phyloP scores from a whole-genome alignment of 2,113 vertebrate species.

The Orycteropus afer region DNA sequence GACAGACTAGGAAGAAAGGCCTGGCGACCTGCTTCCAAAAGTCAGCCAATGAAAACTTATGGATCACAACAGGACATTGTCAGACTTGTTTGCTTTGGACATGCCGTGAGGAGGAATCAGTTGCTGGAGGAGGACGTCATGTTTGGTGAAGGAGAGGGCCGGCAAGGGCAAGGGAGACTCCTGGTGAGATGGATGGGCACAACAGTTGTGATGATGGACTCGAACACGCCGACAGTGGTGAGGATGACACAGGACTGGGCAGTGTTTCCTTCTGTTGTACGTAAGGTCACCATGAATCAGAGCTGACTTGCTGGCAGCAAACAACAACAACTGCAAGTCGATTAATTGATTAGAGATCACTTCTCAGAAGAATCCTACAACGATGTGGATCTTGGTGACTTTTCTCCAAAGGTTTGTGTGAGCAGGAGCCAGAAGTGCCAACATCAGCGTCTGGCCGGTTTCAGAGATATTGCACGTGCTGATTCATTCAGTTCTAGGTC shows the following conservation, averaged over 20 bases:
- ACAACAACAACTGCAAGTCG: not conserved
- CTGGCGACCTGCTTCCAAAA: not conserved
- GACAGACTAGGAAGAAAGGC: too few relatives aligned
- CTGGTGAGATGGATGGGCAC: not conserved
- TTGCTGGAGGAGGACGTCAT: not conserved
- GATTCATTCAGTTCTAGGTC: not conserved
- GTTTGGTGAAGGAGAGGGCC: not conserved
- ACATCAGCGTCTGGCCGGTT: not conserved
- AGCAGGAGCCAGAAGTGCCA: not conserved
- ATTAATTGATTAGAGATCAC: not conserved
- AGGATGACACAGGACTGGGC: not conserved
- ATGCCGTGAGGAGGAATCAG: not conserved
- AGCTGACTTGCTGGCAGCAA: not conserved
- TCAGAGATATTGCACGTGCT: not conserved
- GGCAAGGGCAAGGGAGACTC: not conserved
- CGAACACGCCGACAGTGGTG: not conserved
- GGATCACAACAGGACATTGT: not conserved
- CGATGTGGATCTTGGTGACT: not conserved
- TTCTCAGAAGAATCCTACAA: not conserved
- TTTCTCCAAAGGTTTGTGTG: not conserved
- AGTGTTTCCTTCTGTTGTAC: not conserved
- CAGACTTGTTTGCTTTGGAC: not conserved
- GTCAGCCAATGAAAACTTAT: not conserved
- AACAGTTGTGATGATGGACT: not conserved
- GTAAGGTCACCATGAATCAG: not conserved